A percentile compares a stretch with the other conserved stretches of the same genome.
phyloP scores from a whole-genome alignment of 2,888 invertebrate genomes.

The Plagodis dolabraria region DNA sequence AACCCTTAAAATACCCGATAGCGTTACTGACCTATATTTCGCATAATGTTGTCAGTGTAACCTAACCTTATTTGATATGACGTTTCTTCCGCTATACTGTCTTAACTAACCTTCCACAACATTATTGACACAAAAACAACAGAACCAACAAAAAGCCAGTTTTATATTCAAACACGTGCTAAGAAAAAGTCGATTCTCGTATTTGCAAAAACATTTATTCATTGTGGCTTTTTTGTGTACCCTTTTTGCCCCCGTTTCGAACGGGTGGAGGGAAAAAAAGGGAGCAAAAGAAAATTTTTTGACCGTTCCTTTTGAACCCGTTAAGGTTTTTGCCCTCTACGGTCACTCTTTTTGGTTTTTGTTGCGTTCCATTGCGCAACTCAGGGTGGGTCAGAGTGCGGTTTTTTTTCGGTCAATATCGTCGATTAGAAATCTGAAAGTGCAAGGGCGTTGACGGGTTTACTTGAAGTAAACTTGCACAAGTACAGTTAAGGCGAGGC shows the following conservation, averaged over 20 bases:
- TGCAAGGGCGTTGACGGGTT: conserved; percentile 21
- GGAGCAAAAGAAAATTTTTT: conserved; percentile 31
- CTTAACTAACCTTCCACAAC: conserved; percentile 66
- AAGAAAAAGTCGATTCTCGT: conserved; percentile 70
- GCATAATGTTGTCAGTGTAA: conserved; percentile 5
- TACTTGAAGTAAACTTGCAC: conserved; percentile 3
- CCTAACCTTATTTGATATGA: conserved; percentile 27
- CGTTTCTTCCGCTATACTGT: conserved; percentile 35
- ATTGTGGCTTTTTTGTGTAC: conserved; percentile 63
- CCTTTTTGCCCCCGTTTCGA: conserved; percentile 74
- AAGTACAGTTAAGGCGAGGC: too few species aligned
- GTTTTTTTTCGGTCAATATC: conserved; percentile 32
- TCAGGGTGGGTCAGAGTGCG: conserved; percentile 43
- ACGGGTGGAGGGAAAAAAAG: conserved; percentile 66
- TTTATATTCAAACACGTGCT: conserved; percentile 77
- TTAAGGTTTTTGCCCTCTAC: conserved; percentile 70
- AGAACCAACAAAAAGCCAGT: conserved; percentile 62
- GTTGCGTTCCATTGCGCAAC: conserved; percentile 62
- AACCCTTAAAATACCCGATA: not conserved
- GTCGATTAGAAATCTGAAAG: conserved; percentile 19
- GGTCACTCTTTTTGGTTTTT: conserved; percentile 56
- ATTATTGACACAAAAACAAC: conserved; percentile 53
- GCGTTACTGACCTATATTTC: not conserved
- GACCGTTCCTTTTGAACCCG: conserved; percentile 63
- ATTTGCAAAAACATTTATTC: conserved; percentile 80